Evolutionary conservation across 2,888 invertebrate genomes (phyloP).

Genomic region (Plemyria rubiginata): DNA sequence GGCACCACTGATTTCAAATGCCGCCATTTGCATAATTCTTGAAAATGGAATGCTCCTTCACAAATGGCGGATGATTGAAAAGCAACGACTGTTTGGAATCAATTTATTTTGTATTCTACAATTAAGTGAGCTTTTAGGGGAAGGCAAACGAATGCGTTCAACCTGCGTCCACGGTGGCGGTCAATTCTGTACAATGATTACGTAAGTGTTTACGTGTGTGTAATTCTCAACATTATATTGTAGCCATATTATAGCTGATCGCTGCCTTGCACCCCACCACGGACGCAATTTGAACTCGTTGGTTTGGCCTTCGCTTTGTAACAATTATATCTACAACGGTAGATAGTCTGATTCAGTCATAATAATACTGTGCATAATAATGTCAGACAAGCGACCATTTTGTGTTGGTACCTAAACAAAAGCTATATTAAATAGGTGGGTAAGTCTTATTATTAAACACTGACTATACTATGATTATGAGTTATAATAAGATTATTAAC

Average conservation of each 20-base stretch:
- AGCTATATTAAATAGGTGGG: not conserved
- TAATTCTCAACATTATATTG: not conserved
- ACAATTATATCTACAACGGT: slow-evolving; percentile 9
- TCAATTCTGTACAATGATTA: not conserved
- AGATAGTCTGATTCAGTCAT: not conserved
- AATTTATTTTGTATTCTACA: slow-evolving; percentile 45
- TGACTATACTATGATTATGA: not conserved
- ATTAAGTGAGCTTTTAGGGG: not conserved
- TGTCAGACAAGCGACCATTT: not conserved
- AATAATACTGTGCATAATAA: not conserved
- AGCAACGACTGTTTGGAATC: slow-evolving; percentile 56
- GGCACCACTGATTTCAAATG: slow-evolving; percentile 78
- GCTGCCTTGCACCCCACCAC: not conserved
- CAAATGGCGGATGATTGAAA: slow-evolving; percentile 70
- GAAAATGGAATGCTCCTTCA: slow-evolving; percentile 63
- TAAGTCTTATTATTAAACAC: not conserved
- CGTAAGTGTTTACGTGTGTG: not conserved
- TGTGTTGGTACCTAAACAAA: not conserved
- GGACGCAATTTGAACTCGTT: not conserved
- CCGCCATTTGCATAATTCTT: slow-evolving; percentile 78
- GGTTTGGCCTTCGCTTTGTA: not conserved
- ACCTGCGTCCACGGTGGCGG: not conserved
- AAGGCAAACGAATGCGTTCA: not conserved
- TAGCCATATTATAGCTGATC: not conserved
- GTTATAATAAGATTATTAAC: not conserved